phyloP scores from a whole-genome alignment of 1,140 invertebrate species.

The Hyposmocoma kahamanoa region DNA sequence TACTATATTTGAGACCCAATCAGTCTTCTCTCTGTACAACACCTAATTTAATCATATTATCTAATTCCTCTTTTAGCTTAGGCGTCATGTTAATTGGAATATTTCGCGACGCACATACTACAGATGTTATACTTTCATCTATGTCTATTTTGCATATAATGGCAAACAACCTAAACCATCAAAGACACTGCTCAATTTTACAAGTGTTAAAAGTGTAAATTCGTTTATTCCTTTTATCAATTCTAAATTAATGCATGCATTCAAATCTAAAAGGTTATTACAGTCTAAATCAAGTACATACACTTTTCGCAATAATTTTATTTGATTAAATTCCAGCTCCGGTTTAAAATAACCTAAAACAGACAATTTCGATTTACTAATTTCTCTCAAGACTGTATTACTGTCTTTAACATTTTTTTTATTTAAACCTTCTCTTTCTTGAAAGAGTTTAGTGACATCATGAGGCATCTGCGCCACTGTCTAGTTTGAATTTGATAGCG shows the following conservation, averaged over 20 bases:
- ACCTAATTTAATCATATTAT: slow-evolving; percentile 12
- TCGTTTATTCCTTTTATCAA: too few species aligned
- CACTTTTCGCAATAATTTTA: too few species aligned
- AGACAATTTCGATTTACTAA: background rate
- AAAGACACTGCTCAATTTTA: slow-evolving; percentile 10
- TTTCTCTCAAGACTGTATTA: background rate
- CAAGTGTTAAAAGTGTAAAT: too few species aligned
- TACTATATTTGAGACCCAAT: slow-evolving; percentile 11
- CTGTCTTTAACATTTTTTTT: background rate
- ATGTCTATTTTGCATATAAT: slow-evolving; percentile 7
- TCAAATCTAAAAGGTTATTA: too few species aligned
- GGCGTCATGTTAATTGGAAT: slow-evolving; percentile 13
- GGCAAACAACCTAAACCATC: slow-evolving; percentile 18
- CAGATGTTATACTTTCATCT: slow-evolving; percentile 2
- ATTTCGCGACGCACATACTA: slow-evolving; percentile 9
- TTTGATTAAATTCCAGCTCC: too few species aligned
- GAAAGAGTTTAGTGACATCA: background rate
- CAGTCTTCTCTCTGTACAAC: slow-evolving; percentile 12
- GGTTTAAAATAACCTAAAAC: background rate
- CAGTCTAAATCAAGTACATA: too few species aligned
- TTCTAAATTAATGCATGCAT: too few species aligned
- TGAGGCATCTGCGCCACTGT: background rate
- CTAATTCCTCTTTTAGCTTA: slow-evolving; percentile 11
- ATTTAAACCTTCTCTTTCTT: background rate
- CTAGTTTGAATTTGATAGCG: background rate